These are phyloP conservation scores for Copsychus sechellarum DNA, from an alignment of 2,113 vertebrate genomes.

Conservation along the genomic window DNA sequence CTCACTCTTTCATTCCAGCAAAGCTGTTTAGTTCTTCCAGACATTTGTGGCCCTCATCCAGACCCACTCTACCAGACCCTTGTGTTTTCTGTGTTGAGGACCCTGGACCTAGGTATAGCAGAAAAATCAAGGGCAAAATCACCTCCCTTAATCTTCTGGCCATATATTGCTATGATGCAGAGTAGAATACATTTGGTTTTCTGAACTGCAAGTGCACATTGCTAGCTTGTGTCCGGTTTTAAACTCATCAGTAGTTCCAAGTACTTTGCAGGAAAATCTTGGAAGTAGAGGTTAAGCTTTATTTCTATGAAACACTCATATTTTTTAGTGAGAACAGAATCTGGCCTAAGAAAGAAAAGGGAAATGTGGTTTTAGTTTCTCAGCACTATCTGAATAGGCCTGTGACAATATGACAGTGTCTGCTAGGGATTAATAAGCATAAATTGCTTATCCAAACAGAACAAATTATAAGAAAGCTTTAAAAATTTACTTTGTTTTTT, in stretches of 20 bases:
- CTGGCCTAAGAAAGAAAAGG: neutral
- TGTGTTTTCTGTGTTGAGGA: neutral
- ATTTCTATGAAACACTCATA: neutral
- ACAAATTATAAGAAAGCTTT: neutral
- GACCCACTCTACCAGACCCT: rapidly evolving
- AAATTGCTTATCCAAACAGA: constrained; percentile 22
- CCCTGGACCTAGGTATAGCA: rapidly evolving
- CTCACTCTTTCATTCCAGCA: neutral
- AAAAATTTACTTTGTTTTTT: neutral
- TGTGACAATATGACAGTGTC: neutral
- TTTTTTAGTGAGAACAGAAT: neutral
- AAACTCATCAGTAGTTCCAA: neutral
- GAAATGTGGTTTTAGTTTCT: neutral
- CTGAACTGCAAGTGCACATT: rapidly evolving
- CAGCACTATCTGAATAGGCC: neutral
- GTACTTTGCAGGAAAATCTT: neutral
- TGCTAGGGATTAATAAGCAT: neutral
- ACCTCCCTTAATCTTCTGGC: neutral
- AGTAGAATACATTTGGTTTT: rapidly evolving
- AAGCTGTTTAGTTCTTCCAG: neutral
- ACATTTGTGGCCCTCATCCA: rapidly evolving
- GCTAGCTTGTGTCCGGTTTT: rapidly evolving
- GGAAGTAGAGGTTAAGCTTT: neutral
- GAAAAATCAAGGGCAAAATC: neutral
- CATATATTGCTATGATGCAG: rapidly evolving